These are phyloP conservation scores for Triplophysa bombifrons DNA, from an alignment of 2,797 vertebrate genomes.

Conservation along the genomic window DNA sequence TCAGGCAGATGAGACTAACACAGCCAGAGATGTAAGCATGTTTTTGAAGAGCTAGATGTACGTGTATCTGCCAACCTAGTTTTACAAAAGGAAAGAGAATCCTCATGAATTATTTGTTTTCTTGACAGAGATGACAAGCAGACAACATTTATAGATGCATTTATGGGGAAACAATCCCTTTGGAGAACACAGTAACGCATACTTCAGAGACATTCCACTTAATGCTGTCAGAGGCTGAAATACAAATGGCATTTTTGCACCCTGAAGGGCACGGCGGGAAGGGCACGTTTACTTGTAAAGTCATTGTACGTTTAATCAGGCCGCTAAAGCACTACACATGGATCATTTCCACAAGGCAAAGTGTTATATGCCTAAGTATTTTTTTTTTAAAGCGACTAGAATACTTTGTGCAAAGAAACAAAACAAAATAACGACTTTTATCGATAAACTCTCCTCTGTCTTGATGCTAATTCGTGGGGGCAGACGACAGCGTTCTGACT, in stretches of 20 bases:
- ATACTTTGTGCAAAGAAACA: too few relatives aligned
- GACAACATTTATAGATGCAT: conserved; percentile 27
- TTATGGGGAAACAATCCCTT: conserved; percentile 1
- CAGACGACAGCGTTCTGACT: too few relatives aligned
- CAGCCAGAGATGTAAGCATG: conserved; percentile 13
- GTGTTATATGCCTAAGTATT: too few relatives aligned
- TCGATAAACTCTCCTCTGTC: too few relatives aligned
- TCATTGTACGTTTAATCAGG: not conserved
- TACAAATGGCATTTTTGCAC: not conserved
- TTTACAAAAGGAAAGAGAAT: conserved; percentile 40
- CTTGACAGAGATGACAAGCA: conserved; percentile 29
- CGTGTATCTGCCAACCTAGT: conserved; percentile 22
- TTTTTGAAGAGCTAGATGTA: conserved; percentile 32
- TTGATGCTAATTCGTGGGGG: too few relatives aligned
- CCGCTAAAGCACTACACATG: not conserved
- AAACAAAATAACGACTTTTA: too few relatives aligned
- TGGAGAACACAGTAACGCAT: not conserved
- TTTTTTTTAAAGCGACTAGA: too few relatives aligned
- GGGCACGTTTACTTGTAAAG: not conserved
- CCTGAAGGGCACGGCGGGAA: not conserved
- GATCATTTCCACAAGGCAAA: not conserved
- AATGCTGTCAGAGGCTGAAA: not conserved
- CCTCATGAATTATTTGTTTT: conserved; percentile 52
- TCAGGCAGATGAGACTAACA: conserved; percentile 39
- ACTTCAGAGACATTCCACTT: not conserved